A percentile compares a stretch with the other conserved stretches of the same genome.
These are phyloP conservation scores for Drosophila bipectinata DNA, from an alignment of 1,140 invertebrate species.

Conservation along the genomic window DNA sequence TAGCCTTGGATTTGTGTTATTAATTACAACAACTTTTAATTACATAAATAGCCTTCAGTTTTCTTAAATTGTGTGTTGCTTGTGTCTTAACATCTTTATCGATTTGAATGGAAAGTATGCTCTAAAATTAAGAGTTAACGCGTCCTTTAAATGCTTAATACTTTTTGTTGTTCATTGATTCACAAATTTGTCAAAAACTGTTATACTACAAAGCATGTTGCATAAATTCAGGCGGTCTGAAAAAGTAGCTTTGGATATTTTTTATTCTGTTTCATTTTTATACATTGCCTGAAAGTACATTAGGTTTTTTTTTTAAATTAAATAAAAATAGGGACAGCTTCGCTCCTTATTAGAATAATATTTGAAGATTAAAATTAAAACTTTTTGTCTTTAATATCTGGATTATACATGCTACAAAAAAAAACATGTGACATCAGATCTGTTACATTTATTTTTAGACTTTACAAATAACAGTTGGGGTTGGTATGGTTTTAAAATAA, in stretches of 20 bases:
- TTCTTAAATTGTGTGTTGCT: neutral
- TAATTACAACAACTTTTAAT: conserved; percentile 30
- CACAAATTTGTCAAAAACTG: conserved; percentile 16
- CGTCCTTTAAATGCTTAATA: neutral
- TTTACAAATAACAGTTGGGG: no score
- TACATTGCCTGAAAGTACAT: conserved; percentile 13
- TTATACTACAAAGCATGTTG: conserved; percentile 36
- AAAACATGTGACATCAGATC: no score
- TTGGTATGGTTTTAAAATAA: no score
- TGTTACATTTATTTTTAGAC: no score
- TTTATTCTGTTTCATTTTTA: neutral
- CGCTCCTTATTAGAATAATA: no score
- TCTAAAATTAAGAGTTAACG: no score
- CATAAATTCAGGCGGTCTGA: conserved; percentile 16
- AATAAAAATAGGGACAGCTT: neutral
- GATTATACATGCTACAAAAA: no score
- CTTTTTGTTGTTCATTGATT: neutral
- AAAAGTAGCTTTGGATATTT: neutral
- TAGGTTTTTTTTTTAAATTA: neutral
- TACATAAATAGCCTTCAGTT: neutral
- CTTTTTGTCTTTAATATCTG: no score
- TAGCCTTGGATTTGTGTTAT: conserved; percentile 15
- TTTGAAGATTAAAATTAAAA: no score
- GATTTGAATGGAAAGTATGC: no score
- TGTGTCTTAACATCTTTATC: no score